These are phyloP conservation scores for Spea bombifrons DNA, from an alignment of 2,113 vertebrate genomes.

Conservation along the genomic window DNA sequence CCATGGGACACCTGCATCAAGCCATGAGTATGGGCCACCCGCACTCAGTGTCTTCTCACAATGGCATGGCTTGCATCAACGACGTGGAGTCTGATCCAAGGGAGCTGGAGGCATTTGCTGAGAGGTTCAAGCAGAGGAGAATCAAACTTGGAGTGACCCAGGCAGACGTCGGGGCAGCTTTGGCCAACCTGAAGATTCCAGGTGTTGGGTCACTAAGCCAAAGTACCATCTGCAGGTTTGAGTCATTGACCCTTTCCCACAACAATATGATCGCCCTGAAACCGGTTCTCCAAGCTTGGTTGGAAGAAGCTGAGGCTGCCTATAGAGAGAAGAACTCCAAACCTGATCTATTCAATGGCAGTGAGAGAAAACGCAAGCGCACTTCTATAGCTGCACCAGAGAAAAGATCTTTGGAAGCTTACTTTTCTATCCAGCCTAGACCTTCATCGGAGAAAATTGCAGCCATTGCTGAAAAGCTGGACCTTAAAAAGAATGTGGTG, in stretches of 20 bases:
- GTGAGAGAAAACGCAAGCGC: constrained; percentile 82
- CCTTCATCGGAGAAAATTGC: constrained; percentile 91
- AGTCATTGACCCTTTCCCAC: constrained; percentile 89
- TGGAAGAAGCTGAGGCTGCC: constrained; percentile 87
- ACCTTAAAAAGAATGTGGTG: constrained; percentile 92
- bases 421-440: constrained; percentile 88
- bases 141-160: constrained; percentile 91
- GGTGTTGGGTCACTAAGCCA: constrained; percentile 91
- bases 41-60: constrained; percentile 73
- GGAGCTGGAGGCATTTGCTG: constrained; percentile 88
- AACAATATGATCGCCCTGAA: constrained; percentile 94
- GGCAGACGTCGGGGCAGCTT: constrained; percentile 85
- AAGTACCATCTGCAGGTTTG: constrained; percentile 94
- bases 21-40: constrained; percentile 82
- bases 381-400: constrained; percentile 91
- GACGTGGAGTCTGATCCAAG: constrained; percentile 87
- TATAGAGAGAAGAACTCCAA: constrained; percentile 78
- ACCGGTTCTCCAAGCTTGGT: constrained; percentile 88
- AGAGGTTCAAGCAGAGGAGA: constrained; percentile 86
- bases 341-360: constrained; percentile 77
- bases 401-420: constrained; percentile 89
- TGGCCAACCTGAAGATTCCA: constrained; percentile 88
- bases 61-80: constrained; percentile 75
- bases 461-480: constrained; percentile 88
- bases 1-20: constrained; percentile 84